A percentile compares a stretch with the other conserved stretches of the same genome.
Conservation (phyloP, 2,797 vertebrate genomes). For the Cheirogaleus major region DNA sequence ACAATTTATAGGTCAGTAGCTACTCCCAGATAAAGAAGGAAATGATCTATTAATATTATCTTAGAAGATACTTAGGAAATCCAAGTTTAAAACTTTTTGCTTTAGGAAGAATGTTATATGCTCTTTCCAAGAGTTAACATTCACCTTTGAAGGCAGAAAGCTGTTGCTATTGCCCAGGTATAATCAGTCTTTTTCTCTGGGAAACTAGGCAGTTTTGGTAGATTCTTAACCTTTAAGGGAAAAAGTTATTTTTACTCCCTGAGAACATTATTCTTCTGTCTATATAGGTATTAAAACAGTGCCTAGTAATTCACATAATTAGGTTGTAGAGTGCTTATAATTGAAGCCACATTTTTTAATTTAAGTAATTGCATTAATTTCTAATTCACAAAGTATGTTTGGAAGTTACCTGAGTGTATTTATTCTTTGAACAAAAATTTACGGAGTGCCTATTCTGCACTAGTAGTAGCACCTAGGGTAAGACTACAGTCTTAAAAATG, state of each 20-base stretch:
- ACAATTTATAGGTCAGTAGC: neutral
- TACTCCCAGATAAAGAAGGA: neutral
- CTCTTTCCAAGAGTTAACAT: neutral
- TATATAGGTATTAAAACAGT: neutral
- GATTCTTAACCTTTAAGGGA: neutral
- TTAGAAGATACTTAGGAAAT: conserved; percentile 9
- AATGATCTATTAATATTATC: neutral
- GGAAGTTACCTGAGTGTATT: neutral
- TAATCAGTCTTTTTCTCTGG: neutral
- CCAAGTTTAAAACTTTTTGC: neutral
- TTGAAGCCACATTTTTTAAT: neutral
- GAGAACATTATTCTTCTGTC: conserved; percentile 21
- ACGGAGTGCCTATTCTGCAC: neutral
- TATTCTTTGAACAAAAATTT: neutral
- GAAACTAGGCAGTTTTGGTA: neutral
- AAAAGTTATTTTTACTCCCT: neutral
- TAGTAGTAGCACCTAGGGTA: neutral
- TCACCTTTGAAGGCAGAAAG: neutral
- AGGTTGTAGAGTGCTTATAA: neutral
- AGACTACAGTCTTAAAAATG: neutral
- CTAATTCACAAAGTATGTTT: neutral
- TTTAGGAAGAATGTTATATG: neutral
- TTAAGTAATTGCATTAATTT: neutral
- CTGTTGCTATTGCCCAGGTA: neutral
- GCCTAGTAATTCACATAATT: neutral